Percentiles rank a stretch among this genome's conserved stretches.
Conservation (phyloP, 2,113 vertebrate genomes). For the Sinocyclocheilus grahami region DNA sequence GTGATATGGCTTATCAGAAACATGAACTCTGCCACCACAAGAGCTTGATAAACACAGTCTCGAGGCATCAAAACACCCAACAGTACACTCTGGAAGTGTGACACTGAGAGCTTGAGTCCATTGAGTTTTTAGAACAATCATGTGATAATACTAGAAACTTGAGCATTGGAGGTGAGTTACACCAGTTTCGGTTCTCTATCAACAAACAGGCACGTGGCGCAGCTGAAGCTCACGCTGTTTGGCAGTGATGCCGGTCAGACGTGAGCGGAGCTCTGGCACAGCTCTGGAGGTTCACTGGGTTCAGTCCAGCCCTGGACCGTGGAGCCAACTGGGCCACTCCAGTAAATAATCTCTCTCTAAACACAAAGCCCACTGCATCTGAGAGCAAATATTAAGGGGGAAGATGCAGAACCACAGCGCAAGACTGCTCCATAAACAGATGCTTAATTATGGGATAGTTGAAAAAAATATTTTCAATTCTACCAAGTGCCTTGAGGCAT, state of each 20-base stretch:
- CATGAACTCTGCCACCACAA: background rate
- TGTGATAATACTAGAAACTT: background rate
- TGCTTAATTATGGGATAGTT: background rate
- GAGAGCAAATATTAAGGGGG: background rate
- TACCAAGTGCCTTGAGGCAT: background rate
- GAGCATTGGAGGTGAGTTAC: background rate
- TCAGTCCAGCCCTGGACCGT: background rate
- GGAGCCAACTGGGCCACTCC: conserved; percentile 33
- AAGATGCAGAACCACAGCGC: background rate
- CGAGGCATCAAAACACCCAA: background rate
- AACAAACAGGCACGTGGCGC: background rate
- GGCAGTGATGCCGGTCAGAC: background rate
- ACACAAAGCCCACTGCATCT: background rate
- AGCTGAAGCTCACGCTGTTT: background rate
- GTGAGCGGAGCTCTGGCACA: background rate
- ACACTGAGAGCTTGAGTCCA: background rate
- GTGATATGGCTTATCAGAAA: conserved; percentile 11
- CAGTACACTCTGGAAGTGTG: background rate
- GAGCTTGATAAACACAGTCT: background rate
- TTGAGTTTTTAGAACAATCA: too few species aligned
- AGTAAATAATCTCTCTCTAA: conserved; percentile 25
- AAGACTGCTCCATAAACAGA: background rate
- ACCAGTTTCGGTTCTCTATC: background rate
- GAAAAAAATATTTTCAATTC: background rate
- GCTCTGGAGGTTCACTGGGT: background rate